Evolutionary conservation across 2,113 vertebrate genomes (phyloP).

Genomic region (Sphaerodactylus townsendi): DNA sequence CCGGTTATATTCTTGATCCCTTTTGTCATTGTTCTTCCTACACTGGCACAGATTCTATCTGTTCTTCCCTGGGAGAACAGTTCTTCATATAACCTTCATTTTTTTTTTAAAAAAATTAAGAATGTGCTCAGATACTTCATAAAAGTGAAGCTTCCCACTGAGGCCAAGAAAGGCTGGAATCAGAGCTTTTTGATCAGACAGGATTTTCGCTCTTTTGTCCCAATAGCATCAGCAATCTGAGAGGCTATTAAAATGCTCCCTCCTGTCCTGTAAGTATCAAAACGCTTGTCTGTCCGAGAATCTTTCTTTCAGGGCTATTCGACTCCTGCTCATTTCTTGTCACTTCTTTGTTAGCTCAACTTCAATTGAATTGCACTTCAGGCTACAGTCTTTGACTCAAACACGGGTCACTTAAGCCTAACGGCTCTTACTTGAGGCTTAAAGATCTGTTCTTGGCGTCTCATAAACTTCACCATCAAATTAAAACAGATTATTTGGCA

Average conservation of each 20-base stretch:
- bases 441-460: background rate
- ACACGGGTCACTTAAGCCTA: constrained; percentile 10
- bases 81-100: background rate
- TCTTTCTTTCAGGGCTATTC: fast-evolving
- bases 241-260: background rate
- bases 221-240: background rate
- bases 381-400: background rate
- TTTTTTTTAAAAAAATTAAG: background rate
- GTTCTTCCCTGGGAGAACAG: background rate
- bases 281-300: background rate
- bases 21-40: background rate
- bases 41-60: background rate
- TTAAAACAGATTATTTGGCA: background rate
- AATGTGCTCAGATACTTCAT: background rate
- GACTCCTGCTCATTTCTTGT: background rate
- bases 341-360: background rate
- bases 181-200: background rate
- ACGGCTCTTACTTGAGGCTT: background rate
- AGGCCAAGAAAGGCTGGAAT: constrained; percentile 5
- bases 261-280: constrained; percentile 16
- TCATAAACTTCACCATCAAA: background rate
- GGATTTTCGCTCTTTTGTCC: background rate
- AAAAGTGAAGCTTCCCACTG: constrained; percentile 12
- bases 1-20: background rate
- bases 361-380: background rate